Percentiles rank a stretch among this genome's conserved stretches.
Evolutionary conservation across 2,113 vertebrate genomes (phyloP).

Genomic region (Colossoma macropomum): DNA sequence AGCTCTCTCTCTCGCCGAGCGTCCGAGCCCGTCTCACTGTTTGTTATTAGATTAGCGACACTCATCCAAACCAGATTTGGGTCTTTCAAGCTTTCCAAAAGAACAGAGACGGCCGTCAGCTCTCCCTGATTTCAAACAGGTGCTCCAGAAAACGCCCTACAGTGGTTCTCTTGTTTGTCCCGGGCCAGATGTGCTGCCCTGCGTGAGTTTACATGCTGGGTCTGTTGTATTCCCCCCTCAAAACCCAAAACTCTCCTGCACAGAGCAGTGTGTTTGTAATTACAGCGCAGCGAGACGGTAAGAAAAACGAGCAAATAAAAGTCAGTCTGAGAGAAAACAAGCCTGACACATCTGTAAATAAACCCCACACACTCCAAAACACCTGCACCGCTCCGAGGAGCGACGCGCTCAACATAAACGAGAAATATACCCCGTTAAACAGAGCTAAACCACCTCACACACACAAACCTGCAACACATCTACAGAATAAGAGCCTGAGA

Average conservation of each 20-base stretch:
- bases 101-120: constrained; percentile 1
- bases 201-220: constrained; percentile 14
- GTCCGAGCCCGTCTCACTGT: no score
- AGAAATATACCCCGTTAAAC: not conserved
- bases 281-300: constrained; percentile 2
- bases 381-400: no score
- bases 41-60: no score
- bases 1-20: no score
- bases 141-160: constrained; percentile 26
- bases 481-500: not conserved
- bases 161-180: constrained; percentile 24
- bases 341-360: constrained; percentile 34
- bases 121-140: constrained; percentile 37
- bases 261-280: constrained; percentile 28
- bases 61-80: not conserved
- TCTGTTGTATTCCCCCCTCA: not conserved
- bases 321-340: constrained; percentile 12
- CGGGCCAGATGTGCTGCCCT: constrained; percentile 30
- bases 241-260: not conserved
- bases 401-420: not conserved
- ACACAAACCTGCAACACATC: not conserved
- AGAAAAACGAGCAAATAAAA: constrained; percentile 42
- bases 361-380: not conserved
- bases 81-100: constrained; percentile 24
- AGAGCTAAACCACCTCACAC: not conserved